Conservation (phyloP, 1,140 invertebrate genomes). For the Camponotus pennsylvanicus region DNA sequence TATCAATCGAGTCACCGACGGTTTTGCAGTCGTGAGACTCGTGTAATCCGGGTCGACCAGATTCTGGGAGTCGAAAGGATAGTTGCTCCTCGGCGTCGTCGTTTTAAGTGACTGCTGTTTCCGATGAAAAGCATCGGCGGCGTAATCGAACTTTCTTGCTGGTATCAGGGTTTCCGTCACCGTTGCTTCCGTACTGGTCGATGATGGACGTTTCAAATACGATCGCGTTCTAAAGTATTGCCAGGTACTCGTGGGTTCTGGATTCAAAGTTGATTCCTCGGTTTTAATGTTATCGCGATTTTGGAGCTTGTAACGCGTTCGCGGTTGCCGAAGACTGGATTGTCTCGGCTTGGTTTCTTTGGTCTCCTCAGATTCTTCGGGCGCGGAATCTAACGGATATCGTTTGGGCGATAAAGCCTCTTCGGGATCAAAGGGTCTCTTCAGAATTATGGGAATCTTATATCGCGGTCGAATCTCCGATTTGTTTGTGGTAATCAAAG, state of each 20-base stretch:
- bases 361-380: constrained; percentile 65
- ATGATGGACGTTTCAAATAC: constrained; percentile 73
- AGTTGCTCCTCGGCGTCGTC: constrained; percentile 16
- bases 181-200: constrained; percentile 75
- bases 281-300: constrained; percentile 2
- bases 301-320: constrained; percentile 66
- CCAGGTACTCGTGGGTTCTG: constrained; percentile 60
- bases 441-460: constrained; percentile 36
- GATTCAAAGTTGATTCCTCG: constrained; percentile 49
- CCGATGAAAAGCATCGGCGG: constrained; percentile 80
- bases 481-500: constrained; percentile 24
- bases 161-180: constrained; percentile 83
- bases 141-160: constrained; percentile 83
- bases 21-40: constrained; percentile 75
- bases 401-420: constrained; percentile 23
- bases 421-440: constrained; percentile 18
- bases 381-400: constrained; percentile 37
- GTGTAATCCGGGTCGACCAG: constrained; percentile 68
- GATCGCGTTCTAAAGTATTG: constrained; percentile 75
- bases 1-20: constrained; percentile 84
- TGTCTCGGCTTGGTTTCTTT: constrained; percentile 28
- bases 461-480: constrained; percentile 60
- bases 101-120: constrained; percentile 81
- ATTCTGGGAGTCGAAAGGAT: constrained; percentile 62
- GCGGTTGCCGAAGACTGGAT: constrained; percentile 73